phyloP scores from a whole-genome alignment of 2,888 invertebrate genomes.

The Thera britannica region DNA sequence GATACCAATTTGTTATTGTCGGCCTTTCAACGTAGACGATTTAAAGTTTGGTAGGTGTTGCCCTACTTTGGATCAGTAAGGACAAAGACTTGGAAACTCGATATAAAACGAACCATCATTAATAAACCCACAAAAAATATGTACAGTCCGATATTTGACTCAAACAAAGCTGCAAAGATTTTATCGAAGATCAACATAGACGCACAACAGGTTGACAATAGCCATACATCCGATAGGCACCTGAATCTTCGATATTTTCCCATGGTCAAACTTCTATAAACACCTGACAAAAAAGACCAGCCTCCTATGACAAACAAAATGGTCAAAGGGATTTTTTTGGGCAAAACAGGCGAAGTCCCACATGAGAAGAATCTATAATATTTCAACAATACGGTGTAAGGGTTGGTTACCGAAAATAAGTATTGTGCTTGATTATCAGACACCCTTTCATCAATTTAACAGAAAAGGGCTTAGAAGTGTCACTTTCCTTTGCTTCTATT shows the following conservation, averaged over 20 bases:
- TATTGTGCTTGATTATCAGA: slow-evolving; percentile 78
- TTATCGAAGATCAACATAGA: slow-evolving; percentile 59
- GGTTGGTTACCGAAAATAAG: slow-evolving; percentile 75
- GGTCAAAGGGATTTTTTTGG: slow-evolving; percentile 80
- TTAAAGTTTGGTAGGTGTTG: slow-evolving; percentile 80
- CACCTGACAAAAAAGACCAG: slow-evolving; percentile 78
- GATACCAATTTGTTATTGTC: slow-evolving; percentile 84
- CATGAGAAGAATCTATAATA: slow-evolving; percentile 76
- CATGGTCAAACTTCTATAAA: slow-evolving; percentile 83
- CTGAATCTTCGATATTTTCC: slow-evolving; percentile 82
- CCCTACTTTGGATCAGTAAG: slow-evolving; percentile 63
- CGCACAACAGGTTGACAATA: slow-evolving; percentile 75
- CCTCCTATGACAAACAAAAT: slow-evolving; percentile 79
- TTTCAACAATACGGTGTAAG: slow-evolving; percentile 71
- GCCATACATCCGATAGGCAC: slow-evolving; percentile 71
- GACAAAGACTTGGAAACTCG: slow-evolving; percentile 34
- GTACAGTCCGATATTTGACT: slow-evolving; percentile 41
- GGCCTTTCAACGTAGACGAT: slow-evolving; percentile 78
- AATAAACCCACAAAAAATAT: slow-evolving; percentile 43
- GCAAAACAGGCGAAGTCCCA: slow-evolving; percentile 73
- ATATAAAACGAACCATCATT: slow-evolving; percentile 41
- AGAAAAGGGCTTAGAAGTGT: slow-evolving; percentile 82
- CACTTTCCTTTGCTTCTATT: slow-evolving; percentile 64
- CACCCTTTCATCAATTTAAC: slow-evolving; percentile 79
- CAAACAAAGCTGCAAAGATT: slow-evolving; percentile 64